Evolutionary conservation across 2,888 invertebrate genomes (phyloP), one percentile per base, ranked within the genome.

Genomic region (Hirtodrosophila histrioides): DNA sequence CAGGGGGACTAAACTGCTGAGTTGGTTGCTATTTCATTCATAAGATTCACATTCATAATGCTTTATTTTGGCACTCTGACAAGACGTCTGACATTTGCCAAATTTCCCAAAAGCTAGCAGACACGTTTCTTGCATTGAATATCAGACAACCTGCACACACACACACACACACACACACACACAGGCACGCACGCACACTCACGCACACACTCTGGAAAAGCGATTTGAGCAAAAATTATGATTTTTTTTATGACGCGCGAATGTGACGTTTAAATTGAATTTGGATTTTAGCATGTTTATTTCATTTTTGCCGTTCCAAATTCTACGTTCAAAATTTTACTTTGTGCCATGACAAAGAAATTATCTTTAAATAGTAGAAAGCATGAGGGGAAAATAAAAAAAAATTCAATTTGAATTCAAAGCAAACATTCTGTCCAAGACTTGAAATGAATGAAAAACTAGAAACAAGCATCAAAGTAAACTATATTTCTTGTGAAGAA

Each of bases 41-140:
- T 56, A 45, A 63, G 55, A 62, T 46, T 53, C 44, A 27, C 58
- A 61, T 58, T 64, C 64, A 46, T 50, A 46, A 31, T 39, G 33
- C 39, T 51, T 35, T 60, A 63, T 54, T 60, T 66, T 69, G 64
- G 45, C 57, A 44, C 57, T 49, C 54, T 76, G 81, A 83, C 86
- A 75, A 66, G 58, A 63, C 62, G 78, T 65, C 75, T 72, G 72
- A 68, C 75, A 66, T 70, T 72, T 81, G 65, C 82, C 82, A 78
- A 74, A 84, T 69, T 77, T 69, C 17, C 43, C 55, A 58, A 57
- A 57, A 64, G 51, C 73, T 69, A 58, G 43, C 68, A 71, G 75
- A 84, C 85, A 81, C 81, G 81, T 86, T 86, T 84, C 69, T 71
- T 65, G 85, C 68, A 86, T 84, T 71, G 70, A 67, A 74, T 86